Percentiles rank a stretch among this genome's conserved stretches.
These are phyloP conservation scores for Channa maculata DNA, from an alignment of 2,113 vertebrate genomes.

Conservation along the genomic window DNA sequence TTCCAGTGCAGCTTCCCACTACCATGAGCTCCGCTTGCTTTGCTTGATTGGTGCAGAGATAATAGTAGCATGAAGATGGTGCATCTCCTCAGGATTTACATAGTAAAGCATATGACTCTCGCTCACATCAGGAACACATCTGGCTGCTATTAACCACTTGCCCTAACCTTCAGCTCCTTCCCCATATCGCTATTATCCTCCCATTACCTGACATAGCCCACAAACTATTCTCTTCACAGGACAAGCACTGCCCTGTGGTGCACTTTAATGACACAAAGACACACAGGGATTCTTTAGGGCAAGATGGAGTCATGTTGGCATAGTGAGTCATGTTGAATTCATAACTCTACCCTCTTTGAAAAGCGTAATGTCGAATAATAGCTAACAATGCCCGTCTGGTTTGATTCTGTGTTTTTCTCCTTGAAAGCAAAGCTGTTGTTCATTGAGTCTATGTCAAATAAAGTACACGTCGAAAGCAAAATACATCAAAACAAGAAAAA, in stretches of 20 bases:
- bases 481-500: constrained; percentile 36
- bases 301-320: constrained; percentile 28
- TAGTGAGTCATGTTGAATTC: constrained; percentile 8
- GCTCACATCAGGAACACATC: constrained; percentile 71
- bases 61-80: constrained; percentile 41
- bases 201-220: constrained; percentile 64
- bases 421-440: constrained; percentile 55
- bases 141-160: constrained; percentile 76
- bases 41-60: constrained; percentile 32
- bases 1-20: constrained; percentile 10
- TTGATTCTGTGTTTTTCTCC: constrained; percentile 30
- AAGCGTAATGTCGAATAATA: constrained; percentile 27
- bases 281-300: constrained; percentile 20
- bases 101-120: constrained; percentile 50
- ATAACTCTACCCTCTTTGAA: constrained; percentile 11
- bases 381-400: constrained; percentile 4
- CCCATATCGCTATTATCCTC: constrained; percentile 66
- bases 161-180: constrained; percentile 58
- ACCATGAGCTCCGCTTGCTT: constrained; percentile 19
- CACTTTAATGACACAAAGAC: constrained; percentile 34
- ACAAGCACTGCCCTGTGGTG: constrained; percentile 30
- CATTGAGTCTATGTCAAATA: constrained; percentile 59
- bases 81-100: constrained; percentile 65
- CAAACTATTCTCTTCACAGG: constrained; percentile 37
- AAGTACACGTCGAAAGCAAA: constrained; percentile 40